A percentile compares a stretch with the other conserved stretches of the same genome.
phyloP scores from a whole-genome alignment of 2,888 invertebrate genomes.

The Drosophila robusta region DNA sequence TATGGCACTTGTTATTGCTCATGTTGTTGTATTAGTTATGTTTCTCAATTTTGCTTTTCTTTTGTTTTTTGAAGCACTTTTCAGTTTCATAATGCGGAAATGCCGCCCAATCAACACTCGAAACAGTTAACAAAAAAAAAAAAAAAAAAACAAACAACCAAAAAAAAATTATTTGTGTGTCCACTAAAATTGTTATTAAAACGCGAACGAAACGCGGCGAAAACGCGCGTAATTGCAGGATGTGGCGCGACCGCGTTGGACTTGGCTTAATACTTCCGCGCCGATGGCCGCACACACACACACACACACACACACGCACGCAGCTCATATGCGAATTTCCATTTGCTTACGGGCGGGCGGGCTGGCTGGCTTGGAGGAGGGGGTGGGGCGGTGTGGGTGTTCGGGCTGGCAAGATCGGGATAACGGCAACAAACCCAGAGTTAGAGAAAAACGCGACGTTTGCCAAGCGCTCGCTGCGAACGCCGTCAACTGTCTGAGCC shows the following conservation, averaged over 20 bases:
- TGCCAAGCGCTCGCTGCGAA: constrained; percentile 70
- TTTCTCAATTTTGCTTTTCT: constrained; percentile 29
- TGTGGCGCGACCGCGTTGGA: constrained; percentile 30
- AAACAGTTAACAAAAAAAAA: constrained; percentile 43
- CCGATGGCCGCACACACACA: not conserved
- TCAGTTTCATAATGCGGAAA: constrained; percentile 64
- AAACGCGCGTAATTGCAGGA: constrained; percentile 49
- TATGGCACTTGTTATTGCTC: constrained; percentile 25
- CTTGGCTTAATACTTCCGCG: not conserved
- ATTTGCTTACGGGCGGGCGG: constrained; percentile 20
- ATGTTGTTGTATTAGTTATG: constrained; percentile 21
- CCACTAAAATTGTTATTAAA: constrained; percentile 24
- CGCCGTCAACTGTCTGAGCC: constrained; percentile 77
- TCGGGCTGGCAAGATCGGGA: constrained; percentile 4
- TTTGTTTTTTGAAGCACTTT: constrained; percentile 43
- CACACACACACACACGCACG: constrained; percentile 5
- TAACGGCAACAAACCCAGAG: constrained; percentile 34
- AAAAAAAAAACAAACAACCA: constrained; percentile 10
- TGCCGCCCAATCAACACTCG: constrained; percentile 48
- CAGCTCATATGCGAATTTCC: constrained; percentile 1
- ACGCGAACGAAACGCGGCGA: constrained; percentile 31
- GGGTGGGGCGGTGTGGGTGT: not conserved
- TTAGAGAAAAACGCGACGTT: constrained; percentile 54
- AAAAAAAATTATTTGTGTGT: constrained; percentile 17
- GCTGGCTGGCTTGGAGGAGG: not conserved